phyloP scores from a whole-genome alignment of 2,888 invertebrate genomes.

The Encarsia formosa region DNA sequence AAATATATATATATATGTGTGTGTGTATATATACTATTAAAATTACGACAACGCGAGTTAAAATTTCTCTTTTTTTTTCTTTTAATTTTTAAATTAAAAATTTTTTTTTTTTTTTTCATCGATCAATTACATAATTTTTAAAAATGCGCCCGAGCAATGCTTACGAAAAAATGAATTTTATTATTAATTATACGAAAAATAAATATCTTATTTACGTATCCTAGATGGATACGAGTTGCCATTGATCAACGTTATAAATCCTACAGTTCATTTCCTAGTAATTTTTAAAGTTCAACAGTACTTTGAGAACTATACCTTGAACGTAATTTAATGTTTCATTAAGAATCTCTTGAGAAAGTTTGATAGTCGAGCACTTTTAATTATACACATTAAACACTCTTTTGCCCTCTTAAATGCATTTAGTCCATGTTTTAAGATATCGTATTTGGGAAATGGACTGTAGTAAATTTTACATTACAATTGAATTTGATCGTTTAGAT shows the following conservation, averaged over 20 bases:
- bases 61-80: conserved; percentile 22
- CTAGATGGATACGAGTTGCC: conserved; percentile 36
- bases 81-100: too few species aligned
- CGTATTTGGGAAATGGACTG: conserved; percentile 39
- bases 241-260: conserved; percentile 41
- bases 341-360: conserved; percentile 9
- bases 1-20: conserved; percentile 3
- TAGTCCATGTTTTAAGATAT: conserved; percentile 16
- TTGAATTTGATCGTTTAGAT: conserved; percentile 53
- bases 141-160: conserved; percentile 22
- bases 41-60: conserved; percentile 25
- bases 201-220: conserved; percentile 13
- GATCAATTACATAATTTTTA: conserved; percentile 25
- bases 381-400: conserved; percentile 11
- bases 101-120: conserved; percentile 19
- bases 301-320: not conserved
- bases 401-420: conserved; percentile 18
- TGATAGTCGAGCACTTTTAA: conserved; percentile 10
- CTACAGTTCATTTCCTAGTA: conserved; percentile 44
- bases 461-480: conserved; percentile 48
- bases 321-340: not conserved
- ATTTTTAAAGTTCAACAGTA: conserved; percentile 8
- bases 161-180: too few species aligned
- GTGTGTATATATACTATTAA: conserved; percentile 14
- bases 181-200: too few species aligned